These are phyloP conservation scores for Brevimyrus niger DNA, from an alignment of 2,113 vertebrate genomes.

Conservation along the genomic window DNA sequence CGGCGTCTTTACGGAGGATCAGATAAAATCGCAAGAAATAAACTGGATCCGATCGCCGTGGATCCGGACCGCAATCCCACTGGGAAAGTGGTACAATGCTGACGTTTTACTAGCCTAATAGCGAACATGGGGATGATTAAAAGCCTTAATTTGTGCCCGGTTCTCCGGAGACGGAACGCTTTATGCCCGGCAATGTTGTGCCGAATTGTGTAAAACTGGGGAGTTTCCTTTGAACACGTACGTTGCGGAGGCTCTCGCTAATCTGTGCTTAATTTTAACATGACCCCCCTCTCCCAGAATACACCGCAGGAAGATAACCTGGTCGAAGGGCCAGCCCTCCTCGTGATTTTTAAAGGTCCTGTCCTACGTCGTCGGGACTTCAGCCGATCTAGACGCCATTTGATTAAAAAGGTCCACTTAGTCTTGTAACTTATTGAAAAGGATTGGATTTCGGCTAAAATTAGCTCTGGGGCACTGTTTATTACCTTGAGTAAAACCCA, in stretches of 20 bases:
- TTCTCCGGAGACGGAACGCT: not conserved
- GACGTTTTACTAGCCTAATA: not conserved
- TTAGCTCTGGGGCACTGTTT: constrained; percentile 72
- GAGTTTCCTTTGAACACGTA: not conserved
- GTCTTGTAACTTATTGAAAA: constrained; percentile 55
- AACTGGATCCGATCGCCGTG: not conserved
- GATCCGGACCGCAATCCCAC: not conserved
- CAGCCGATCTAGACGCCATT: constrained; percentile 58
- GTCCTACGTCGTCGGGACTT: constrained; percentile 45
- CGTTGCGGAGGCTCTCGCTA: not conserved
- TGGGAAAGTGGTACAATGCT: not conserved
- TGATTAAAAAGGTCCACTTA: constrained; percentile 66
- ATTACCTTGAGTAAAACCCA: constrained; percentile 63
- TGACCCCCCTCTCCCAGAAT: not conserved
- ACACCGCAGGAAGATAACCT: not conserved
- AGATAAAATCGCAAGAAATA: not conserved
- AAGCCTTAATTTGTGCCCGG: not conserved
- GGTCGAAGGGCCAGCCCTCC: not conserved
- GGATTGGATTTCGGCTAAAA: constrained; percentile 69
- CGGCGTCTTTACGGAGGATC: not conserved
- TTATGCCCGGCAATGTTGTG: not conserved
- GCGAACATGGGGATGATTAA: not conserved
- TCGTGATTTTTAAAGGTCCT: not conserved
- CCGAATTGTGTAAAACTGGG: not conserved
- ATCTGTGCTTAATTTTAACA: not conserved